phyloP scores from a whole-genome alignment of 2,113 vertebrate genomes.

The Nyctereutes procyonoides region DNA sequence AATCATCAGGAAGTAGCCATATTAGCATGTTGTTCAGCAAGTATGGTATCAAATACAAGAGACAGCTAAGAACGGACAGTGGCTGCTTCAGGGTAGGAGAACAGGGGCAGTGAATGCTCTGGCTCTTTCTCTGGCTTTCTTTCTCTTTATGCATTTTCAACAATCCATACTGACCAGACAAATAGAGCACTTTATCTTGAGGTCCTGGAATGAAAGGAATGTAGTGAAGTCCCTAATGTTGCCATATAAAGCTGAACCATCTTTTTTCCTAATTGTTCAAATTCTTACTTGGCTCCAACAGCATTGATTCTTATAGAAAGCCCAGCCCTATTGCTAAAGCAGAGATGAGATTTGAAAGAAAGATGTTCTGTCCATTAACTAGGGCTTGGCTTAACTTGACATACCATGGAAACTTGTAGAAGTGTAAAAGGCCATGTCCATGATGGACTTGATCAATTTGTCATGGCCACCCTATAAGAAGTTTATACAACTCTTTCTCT shows the following conservation, averaged over 20 bases:
- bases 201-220: background rate
- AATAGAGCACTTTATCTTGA: background rate
- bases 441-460: background rate
- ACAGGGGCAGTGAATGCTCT: background rate
- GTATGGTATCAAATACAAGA: background rate
- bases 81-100: background rate
- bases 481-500: background rate
- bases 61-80: background rate
- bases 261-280: background rate
- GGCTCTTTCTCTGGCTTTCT: background rate
- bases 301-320: background rate
- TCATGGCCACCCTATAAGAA: background rate
- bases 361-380: background rate
- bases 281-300: background rate
- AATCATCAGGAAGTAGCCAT: background rate
- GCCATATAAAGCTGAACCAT: background rate
- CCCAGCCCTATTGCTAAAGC: background rate
- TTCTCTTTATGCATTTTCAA: background rate
- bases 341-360: background rate
- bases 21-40: background rate
- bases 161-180: background rate
- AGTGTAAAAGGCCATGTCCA: background rate
- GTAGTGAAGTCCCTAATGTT: background rate
- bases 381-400: background rate
- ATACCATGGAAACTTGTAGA: background rate